Evolutionary conservation across 2,113 vertebrate species (phyloP).

Genomic region (Lucifuga dentata): DNA sequence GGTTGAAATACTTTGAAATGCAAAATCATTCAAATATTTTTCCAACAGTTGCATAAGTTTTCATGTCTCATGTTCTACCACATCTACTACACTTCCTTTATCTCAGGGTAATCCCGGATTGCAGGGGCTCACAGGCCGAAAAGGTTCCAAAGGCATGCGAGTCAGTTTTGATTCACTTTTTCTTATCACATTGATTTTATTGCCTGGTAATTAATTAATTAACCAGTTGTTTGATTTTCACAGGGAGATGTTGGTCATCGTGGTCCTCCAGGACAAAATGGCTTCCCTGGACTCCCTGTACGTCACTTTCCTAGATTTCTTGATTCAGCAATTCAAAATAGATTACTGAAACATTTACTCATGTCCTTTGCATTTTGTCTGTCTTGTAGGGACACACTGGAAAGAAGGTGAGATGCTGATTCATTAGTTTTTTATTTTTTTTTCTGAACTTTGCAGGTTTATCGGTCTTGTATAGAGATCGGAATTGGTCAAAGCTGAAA

Average conservation of each 20-base stretch:
- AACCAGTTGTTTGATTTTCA: conserved; percentile 7
- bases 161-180: conserved; percentile 41
- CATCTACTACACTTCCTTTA: not conserved
- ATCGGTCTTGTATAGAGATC: fast-evolving
- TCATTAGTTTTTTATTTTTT: not conserved
- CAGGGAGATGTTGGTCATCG: conserved; percentile 76
- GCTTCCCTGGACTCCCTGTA: conserved; percentile 72
- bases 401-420: conserved; percentile 68
- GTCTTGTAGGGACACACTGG: conserved; percentile 76
- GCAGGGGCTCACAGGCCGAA: conserved; percentile 66
- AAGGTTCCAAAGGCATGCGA: conserved; percentile 74
- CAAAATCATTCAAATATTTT: not conserved
- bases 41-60: not conserved
- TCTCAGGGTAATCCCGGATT: conserved; percentile 76
- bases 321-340: conserved; percentile 5
- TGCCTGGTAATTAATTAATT: not conserved
- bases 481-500: not conserved
- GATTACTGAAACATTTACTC: not conserved
- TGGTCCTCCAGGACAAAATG: conserved; percentile 69
- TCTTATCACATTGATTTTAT: not conserved
- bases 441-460: not conserved
- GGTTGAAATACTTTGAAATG: not conserved
- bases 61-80: not conserved
- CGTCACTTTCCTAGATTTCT: conserved; percentile 48
- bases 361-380: conserved; percentile 20